Conservation (phyloP, 2,797 vertebrate genomes). For the Poecile montanus region DNA sequence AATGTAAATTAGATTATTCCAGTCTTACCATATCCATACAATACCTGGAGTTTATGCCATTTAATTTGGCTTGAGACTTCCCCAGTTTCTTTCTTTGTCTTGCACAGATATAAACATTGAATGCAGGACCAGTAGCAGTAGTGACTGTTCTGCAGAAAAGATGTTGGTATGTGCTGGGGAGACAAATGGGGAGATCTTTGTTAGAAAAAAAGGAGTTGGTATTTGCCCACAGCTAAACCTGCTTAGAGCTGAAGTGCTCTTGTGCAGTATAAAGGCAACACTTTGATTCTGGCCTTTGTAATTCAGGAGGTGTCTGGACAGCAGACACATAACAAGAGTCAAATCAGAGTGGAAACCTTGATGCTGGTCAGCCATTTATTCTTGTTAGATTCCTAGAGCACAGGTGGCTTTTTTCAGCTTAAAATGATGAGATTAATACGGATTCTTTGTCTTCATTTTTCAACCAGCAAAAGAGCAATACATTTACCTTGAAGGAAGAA, state of each 20-base stretch:
- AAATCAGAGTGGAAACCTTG: background rate
- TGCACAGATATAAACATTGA: background rate
- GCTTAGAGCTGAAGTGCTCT: background rate
- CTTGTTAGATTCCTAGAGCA: background rate
- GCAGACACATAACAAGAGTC: background rate
- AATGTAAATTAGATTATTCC: background rate
- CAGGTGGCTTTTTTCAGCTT: background rate
- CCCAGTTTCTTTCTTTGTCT: background rate
- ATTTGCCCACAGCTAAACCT: background rate
- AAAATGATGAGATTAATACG: background rate
- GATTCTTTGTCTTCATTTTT: background rate
- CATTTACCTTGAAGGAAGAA: conserved; percentile 2
- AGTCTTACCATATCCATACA: background rate
- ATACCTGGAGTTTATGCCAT: background rate
- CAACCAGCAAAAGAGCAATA: background rate
- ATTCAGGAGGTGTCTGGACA: background rate
- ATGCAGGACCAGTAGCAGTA: background rate
- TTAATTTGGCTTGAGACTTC: background rate
- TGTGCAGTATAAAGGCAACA: background rate
- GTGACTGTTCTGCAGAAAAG: background rate
- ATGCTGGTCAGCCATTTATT: background rate
- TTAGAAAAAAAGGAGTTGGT: background rate
- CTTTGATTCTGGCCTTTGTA: background rate
- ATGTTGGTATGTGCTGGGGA: background rate
- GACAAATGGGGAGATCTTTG: background rate